Evolutionary conservation across 1,140 invertebrate species (phyloP).

Genomic region (Mamestra configurata): DNA sequence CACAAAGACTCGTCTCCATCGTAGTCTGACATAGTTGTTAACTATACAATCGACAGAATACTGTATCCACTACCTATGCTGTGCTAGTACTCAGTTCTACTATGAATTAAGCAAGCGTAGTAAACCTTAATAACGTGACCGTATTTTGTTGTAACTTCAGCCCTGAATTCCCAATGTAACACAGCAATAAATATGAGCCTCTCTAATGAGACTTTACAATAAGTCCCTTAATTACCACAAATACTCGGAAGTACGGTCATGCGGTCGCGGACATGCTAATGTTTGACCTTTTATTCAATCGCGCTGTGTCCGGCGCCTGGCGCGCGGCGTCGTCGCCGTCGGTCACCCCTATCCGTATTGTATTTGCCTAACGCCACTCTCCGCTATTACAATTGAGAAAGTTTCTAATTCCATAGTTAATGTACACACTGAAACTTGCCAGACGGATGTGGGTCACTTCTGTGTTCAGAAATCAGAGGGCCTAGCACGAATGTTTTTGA

Average conservation of each 20-base stretch:
- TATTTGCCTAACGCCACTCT: conserved; percentile 18
- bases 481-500: too few relatives aligned
- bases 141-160: too few relatives aligned
- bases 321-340: not conserved
- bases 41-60: too few relatives aligned
- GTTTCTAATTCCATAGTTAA: conserved; percentile 19
- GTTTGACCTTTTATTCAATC: conserved; percentile 4
- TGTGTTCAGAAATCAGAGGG: not conserved
- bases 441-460: not conserved
- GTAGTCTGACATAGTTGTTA: too few relatives aligned
- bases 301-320: not conserved
- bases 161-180: too few relatives aligned
- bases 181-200: not conserved
- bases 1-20: too few relatives aligned
- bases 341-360: conserved; percentile 6
- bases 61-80: too few relatives aligned
- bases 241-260: not conserved
- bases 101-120: too few relatives aligned
- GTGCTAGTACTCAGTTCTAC: too few relatives aligned
- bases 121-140: too few relatives aligned
- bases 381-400: conserved; percentile 4
- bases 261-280: not conserved
- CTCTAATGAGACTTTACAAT: not conserved
- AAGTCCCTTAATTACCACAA: conserved; percentile 1
- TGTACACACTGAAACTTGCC: not conserved